Evolutionary conservation across 2,888 invertebrate species (phyloP).

Genomic region (Matsumyia berberina): DNA sequence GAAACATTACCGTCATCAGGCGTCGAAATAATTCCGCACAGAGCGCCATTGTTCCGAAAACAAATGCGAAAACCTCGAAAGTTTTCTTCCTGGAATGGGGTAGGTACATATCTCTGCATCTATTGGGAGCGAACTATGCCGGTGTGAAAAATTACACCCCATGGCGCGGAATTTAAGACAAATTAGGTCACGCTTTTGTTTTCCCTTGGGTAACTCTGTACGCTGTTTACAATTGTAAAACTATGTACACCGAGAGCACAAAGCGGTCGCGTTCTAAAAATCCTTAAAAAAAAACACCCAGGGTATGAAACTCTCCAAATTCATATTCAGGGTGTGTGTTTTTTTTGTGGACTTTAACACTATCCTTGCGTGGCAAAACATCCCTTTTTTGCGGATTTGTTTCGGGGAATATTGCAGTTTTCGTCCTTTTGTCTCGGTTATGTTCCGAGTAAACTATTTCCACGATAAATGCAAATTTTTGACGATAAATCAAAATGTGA

Average conservation of each 20-base stretch:
- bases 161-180: not conserved
- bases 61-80: constrained; percentile 28
- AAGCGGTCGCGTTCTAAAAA: constrained; percentile 5
- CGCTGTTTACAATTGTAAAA: constrained; percentile 14
- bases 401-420: constrained; percentile 19
- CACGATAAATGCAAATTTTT: constrained; percentile 55
- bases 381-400: constrained; percentile 35
- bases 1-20: constrained; percentile 38
- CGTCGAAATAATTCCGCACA: constrained; percentile 47
- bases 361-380: constrained; percentile 30
- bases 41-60: constrained; percentile 49
- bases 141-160: constrained; percentile 16
- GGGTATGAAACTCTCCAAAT: constrained; percentile 30
- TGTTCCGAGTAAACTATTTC: constrained; percentile 44
- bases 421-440: constrained; percentile 13
- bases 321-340: constrained; percentile 19
- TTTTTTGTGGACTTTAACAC: constrained; percentile 23
- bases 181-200: constrained; percentile 51
- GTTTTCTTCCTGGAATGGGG: constrained; percentile 16
- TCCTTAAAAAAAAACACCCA: not conserved
- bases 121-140: constrained; percentile 17
- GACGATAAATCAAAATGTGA: constrained; percentile 60
- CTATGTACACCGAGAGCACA: not conserved
- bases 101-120: constrained; percentile 14
- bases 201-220: not conserved